Evolutionary conservation across 2,797 vertebrate genomes (phyloP), one percentile per base, ranked within the genome.

Genomic region (Psittacula echo): DNA sequence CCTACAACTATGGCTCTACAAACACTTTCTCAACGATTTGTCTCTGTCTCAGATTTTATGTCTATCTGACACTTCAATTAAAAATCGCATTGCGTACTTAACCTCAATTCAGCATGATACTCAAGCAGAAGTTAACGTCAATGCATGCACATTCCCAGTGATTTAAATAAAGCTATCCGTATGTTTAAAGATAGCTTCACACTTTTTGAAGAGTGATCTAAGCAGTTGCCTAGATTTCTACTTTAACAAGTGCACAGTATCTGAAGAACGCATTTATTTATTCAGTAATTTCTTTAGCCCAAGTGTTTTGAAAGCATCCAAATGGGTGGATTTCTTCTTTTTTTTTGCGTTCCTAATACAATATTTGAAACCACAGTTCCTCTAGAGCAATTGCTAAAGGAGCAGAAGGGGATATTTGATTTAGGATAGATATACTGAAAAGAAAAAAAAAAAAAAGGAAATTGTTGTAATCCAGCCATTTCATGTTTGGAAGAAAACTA

Each of bases 401-500:
- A 72, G 19, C 8, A 87, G 14, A 67, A 68, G 19, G 8, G 30
- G 53, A 77, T 81, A 51, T 88, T 85, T 82, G 19, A 15, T 82
- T 85, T 78, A 42, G 27, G 67, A 56, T 34, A 73, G 42, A 93
- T 26, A 26, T 76, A 68, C 34, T 58, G n/a, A 84, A 86, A 66
- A 54, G 44, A n/a, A 66, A 64, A 51, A 54, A 53, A 34, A 34
- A 83, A 93, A 92, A 89, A 79, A 58, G 30, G 65, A 90, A 73
- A 58, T 61, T 68, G 86, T 94, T 94, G 39, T 68, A 91, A 82
- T 71, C 91, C 71, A 94, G 47, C 8, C 32, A 71, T 93, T 93
- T 95, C 27, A 34, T 62, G 32, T 95, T 94, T 90, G 75, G 77
- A 94, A 96, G 84, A 86, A 96, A 95, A 84, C 56, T 53, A 74